phyloP scores from a whole-genome alignment of 2,888 invertebrate species.

The Pterobdella sp. region DNA sequence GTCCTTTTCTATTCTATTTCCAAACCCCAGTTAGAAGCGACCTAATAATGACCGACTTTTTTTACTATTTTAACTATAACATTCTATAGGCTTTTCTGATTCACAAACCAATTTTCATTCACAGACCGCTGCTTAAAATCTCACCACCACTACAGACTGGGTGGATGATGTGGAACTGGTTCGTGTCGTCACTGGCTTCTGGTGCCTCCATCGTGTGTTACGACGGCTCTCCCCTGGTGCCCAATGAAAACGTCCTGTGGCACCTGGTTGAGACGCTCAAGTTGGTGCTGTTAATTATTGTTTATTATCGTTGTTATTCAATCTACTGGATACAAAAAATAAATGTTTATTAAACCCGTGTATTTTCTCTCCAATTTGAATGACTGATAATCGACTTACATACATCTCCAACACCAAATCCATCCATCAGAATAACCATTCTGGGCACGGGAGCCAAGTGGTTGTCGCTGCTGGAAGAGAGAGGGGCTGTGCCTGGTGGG shows the following conservation, averaged over 20 bases:
- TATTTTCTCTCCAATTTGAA: neutral
- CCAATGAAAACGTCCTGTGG: constrained; percentile 53
- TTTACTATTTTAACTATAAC: too few species aligned
- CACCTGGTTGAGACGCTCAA: constrained; percentile 52
- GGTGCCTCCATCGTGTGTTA: constrained; percentile 56
- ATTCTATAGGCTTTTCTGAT: too few species aligned
- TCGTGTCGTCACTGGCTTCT: constrained; percentile 52
- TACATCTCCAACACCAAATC: neutral
- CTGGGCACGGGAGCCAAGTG: constrained; percentile 57
- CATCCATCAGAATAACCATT: constrained; percentile 51
- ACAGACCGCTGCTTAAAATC: too few species aligned
- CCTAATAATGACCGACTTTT: too few species aligned
- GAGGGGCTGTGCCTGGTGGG: constrained; percentile 49
- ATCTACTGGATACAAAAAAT: neutral
- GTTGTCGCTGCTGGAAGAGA: constrained; percentile 54
- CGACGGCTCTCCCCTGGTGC: constrained; percentile 57
- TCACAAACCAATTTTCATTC: too few species aligned
- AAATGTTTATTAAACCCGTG: neutral
- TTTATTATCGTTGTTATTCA: neutral
- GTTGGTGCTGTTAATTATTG: constrained; percentile 20
- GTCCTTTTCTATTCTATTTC: too few species aligned
- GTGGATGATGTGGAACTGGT: constrained; percentile 62
- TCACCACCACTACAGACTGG: constrained; percentile 50
- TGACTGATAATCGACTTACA: too few species aligned
- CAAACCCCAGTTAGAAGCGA: too few species aligned